Evolutionary conservation across 1,140 invertebrate genomes (phyloP), one percentile per base, ranked within the genome.

Genomic region (Lepidurus apus): DNA sequence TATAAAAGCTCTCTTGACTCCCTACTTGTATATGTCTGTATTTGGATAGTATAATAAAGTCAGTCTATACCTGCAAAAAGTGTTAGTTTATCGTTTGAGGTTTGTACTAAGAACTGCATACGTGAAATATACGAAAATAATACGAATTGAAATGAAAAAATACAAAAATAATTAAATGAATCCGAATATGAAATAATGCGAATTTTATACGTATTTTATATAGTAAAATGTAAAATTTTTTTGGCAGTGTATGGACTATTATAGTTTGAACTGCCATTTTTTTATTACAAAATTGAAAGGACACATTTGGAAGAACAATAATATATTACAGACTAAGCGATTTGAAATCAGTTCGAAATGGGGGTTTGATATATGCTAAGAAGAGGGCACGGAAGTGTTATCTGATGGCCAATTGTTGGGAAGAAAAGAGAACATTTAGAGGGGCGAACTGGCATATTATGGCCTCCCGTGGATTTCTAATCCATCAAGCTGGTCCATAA

Each of bases 401-500:
- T 65, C 53, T 65, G 53, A 65, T 65, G 53, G 53, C 53, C 53
- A 65, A 65, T 65, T 65, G 53, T 65, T 65, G 53, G 53, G 8
- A 65, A 65, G 53, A 65, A 65, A 65, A 65, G 53, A n/a, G 53
- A 65, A 13, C 53, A 65, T 65, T 65, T 65, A 65, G 53, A 21
- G 53, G 53, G 53, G 53, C 21, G 53, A 65, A 13, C 53, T 65
- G 21, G 53, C 53, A 65, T 65, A 65, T 65, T 65, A 65, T 65
- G 53, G 53, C 53, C 53, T 65, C 53, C 53, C 53, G 53, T 65
- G 53, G 53, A 65, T 65, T 65, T 65, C 53, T 65, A 65, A 65
- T 65, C 53, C 53, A 65, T 65, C 53, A 65, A 65, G 53, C 53
- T 65, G 53, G 53, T 65, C 53, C 21, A 65, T 17, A 65, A 65